Conservation (phyloP, 2,888 invertebrate genomes). For the Meiosimyza platycephala region DNA sequence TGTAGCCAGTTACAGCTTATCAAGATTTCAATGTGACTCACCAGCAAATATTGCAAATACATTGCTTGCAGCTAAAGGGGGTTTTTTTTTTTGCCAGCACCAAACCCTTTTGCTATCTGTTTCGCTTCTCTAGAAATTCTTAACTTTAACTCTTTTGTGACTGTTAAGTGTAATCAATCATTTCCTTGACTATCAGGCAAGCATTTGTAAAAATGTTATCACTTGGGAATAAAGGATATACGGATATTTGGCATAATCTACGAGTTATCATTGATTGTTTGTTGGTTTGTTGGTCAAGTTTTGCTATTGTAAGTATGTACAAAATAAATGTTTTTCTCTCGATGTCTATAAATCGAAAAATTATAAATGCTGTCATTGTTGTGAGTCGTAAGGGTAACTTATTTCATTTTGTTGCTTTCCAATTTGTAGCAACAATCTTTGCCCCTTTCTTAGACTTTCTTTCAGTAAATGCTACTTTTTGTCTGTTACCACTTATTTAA, state of each 20-base stretch:
- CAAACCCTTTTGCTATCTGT: constrained; percentile 48
- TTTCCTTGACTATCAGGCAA: constrained; percentile 52
- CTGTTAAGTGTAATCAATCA: constrained; percentile 57
- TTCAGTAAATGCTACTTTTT: not conserved
- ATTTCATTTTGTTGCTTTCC: not conserved
- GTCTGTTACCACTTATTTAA: constrained; percentile 2
- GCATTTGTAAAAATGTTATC: constrained; percentile 8
- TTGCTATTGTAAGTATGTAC: constrained; percentile 44
- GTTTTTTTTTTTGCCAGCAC: not conserved
- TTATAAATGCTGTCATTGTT: constrained; percentile 55
- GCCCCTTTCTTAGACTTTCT: not conserved
- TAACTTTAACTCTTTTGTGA: constrained; percentile 32
- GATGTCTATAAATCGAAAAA: constrained; percentile 64
- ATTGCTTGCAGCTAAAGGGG: too few species aligned
- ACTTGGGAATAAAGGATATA: constrained; percentile 12
- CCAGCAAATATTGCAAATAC: not conserved
- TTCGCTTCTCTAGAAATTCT: constrained; percentile 48
- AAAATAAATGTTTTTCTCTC: constrained; percentile 52
- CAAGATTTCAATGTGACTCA: too few species aligned
- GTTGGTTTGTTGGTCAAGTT: constrained; percentile 40
- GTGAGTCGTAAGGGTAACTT: not conserved
- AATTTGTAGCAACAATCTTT: not conserved
- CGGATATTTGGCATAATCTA: not conserved
- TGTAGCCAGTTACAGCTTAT: too few species aligned
- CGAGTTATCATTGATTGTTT: constrained; percentile 45